phyloP scores from a whole-genome alignment of 2,113 vertebrate species.

The Morone chrysops region DNA sequence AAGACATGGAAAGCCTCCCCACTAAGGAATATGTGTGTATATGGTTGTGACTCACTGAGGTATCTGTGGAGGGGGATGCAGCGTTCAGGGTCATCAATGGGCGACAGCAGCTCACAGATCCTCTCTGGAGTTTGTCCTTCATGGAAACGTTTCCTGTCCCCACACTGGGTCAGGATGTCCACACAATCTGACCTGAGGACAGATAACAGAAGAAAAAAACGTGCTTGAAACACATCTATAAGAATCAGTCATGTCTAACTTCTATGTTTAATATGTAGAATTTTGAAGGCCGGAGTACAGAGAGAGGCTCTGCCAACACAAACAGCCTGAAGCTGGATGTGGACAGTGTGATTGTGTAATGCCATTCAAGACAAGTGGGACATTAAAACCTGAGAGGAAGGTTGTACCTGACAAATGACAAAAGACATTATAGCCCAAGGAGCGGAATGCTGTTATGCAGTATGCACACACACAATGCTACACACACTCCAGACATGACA shows the following conservation, averaged over 20 bases:
- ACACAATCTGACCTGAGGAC: slow-evolving; percentile 93
- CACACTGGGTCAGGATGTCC: slow-evolving; percentile 96
- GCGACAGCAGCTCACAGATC: slow-evolving; percentile 95
- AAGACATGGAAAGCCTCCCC: background rate
- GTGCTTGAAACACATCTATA: background rate
- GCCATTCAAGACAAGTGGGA: slow-evolving; percentile 20
- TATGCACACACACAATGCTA: background rate
- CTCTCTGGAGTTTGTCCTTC: slow-evolving; percentile 94
- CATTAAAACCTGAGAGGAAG: slow-evolving; percentile 13
- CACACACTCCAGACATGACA: slow-evolving; percentile 18
- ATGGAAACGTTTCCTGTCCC: slow-evolving; percentile 91
- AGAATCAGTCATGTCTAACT: background rate
- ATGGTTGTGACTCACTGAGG: slow-evolving; percentile 87
- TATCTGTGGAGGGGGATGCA: slow-evolving; percentile 96
- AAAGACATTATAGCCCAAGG: background rate
- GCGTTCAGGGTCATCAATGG: slow-evolving; percentile 91
- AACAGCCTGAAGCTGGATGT: background rate
- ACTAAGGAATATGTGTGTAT: no score
- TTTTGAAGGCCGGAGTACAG: background rate
- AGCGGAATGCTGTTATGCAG: background rate
- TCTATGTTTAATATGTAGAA: background rate
- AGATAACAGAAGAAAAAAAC: background rate
- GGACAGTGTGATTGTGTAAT: background rate
- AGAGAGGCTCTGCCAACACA: slow-evolving; percentile 8
- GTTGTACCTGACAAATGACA: slow-evolving; percentile 13